Evolutionary conservation across 2,113 vertebrate genomes (phyloP).

Genomic region (Pseudopodoces humilis): DNA sequence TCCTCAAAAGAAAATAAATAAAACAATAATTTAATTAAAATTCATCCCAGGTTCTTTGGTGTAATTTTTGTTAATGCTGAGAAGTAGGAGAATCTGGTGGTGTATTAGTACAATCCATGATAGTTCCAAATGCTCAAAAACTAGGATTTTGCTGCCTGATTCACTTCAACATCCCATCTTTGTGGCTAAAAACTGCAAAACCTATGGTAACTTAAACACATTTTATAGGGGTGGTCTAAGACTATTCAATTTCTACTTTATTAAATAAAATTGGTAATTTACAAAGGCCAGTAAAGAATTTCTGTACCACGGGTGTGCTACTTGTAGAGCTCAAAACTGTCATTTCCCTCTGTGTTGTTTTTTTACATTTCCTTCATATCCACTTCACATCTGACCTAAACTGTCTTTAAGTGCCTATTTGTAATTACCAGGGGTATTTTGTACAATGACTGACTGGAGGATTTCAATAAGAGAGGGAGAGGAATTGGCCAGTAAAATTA

Average conservation of each 20-base stretch:
- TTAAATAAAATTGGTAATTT: not conserved
- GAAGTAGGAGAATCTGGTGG: conserved; percentile 54
- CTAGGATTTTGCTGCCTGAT: conserved; percentile 32
- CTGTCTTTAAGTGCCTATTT: conserved; percentile 34
- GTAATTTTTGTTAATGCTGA: conserved; percentile 53
- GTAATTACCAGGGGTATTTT: not conserved
- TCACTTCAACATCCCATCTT: not conserved
- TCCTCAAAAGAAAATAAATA: conserved; percentile 66
- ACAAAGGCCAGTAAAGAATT: conserved; percentile 2
- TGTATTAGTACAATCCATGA: conserved; percentile 17
- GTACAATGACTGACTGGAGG: not conserved
- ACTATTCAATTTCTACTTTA: conserved; percentile 4
- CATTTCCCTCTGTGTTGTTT: not conserved
- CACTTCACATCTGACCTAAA: conserved; percentile 32
- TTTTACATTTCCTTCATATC: not conserved
- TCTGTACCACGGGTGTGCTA: not conserved
- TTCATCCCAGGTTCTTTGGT: conserved; percentile 64
- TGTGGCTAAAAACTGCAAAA: conserved; percentile 15
- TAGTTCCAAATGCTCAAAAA: conserved; percentile 19
- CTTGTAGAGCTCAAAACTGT: not conserved
- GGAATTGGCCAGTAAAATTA: not conserved
- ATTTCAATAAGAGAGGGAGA: not conserved
- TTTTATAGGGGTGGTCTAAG: not conserved
- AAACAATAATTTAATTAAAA: conserved; percentile 65
- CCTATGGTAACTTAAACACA: not conserved